phyloP scores from a whole-genome alignment of 2,888 invertebrate species.

The Escarpia spicata region DNA sequence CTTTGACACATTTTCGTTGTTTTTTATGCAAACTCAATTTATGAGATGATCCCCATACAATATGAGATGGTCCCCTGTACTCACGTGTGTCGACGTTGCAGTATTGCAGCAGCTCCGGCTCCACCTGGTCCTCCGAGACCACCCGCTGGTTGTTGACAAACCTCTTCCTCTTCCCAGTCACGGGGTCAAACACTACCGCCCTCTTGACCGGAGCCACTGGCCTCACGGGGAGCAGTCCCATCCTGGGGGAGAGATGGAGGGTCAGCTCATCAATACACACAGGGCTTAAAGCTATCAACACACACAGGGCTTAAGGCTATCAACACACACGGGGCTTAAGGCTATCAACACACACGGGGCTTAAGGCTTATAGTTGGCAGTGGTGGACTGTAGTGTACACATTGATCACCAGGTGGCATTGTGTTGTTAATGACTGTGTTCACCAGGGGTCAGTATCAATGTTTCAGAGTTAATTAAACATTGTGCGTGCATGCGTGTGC shows the following conservation, averaged over 20 bases:
- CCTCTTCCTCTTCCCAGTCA: not conserved
- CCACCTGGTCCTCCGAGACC: constrained; percentile 17
- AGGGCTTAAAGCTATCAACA: too few species aligned
- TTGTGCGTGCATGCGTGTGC: too few species aligned
- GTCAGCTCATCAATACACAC: not conserved
- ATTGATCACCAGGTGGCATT: too few species aligned
- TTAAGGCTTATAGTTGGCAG: too few species aligned
- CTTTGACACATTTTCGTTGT: not conserved
- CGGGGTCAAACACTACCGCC: not conserved
- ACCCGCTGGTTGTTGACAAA: not conserved
- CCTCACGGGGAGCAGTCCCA: constrained; percentile 27
- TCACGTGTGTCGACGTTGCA: constrained; percentile 13
- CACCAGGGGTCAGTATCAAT: too few species aligned
- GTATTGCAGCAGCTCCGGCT: constrained; percentile 26
- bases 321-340: not conserved
- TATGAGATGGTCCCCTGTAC: not conserved
- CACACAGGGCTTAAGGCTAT: not conserved
- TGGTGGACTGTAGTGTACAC: too few species aligned
- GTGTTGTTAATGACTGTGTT: too few species aligned
- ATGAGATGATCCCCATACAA: not conserved
- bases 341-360: too few species aligned
- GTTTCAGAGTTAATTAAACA: too few species aligned
- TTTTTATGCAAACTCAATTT: not conserved
- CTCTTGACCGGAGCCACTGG: constrained; percentile 23
- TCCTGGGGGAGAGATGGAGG: not conserved